Evolutionary conservation across 2,113 vertebrate genomes (phyloP).

Genomic region (Sitta europaea): DNA sequence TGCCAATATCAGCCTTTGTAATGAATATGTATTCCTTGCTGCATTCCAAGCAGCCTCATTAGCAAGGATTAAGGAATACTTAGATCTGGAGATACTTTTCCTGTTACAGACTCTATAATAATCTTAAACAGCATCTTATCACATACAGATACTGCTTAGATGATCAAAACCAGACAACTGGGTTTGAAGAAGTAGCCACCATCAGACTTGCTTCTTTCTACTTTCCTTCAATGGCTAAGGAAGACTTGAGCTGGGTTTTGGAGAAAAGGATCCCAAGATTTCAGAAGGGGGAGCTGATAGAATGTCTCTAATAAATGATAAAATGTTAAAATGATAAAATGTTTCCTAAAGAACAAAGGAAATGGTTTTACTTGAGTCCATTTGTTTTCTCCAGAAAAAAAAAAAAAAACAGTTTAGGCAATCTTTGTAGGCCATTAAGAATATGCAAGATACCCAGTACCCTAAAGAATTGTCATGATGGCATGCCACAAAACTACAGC

Average conservation of each 20-base stretch:
- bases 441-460: neutral
- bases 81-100: neutral
- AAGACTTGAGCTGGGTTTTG: neutral
- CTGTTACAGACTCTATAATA: neutral
- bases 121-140: neutral
- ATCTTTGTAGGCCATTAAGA: neutral
- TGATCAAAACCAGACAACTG: fast-evolving
- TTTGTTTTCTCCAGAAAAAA: neutral
- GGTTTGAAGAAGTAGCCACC: neutral
- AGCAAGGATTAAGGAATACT: neutral
- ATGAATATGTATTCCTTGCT: neutral
- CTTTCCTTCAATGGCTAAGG: neutral
- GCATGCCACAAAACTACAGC: neutral
- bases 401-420: neutral
- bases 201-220: neutral
- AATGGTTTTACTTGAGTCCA: neutral
- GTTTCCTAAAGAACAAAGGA: neutral
- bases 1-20: fast-evolving
- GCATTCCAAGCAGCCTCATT: neutral
- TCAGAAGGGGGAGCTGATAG: neutral
- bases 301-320: no score
- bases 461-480: neutral
- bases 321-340: no score
- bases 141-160: neutral
- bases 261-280: neutral